Base-by-base conservation (phyloP, 1,140 invertebrate species). In the Ostrea denselamellosa region DNA sequence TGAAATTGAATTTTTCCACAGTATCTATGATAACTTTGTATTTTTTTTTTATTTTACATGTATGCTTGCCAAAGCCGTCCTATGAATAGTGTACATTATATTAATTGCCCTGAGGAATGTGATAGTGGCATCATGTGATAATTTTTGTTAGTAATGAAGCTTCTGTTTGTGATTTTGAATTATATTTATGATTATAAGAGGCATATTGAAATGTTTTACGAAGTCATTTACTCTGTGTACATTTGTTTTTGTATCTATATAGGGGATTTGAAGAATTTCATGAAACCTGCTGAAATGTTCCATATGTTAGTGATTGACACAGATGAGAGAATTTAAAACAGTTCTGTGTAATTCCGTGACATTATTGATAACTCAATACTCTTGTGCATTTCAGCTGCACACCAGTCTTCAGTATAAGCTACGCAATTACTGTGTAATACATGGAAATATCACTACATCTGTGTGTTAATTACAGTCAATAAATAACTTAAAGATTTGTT, bases 41-140 rank as follows among this genome's bases (percentile, higher is more conserved):
- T 14, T 62, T 62, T n/a, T 62, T 62, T 62, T 62, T 62, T 62
- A 12, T 19, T 77, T 7, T 77, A 34, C 25, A 77, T 28, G 25
- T 77, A 8, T 28, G 28, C 28, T 34, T 77, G 25, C 56, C 56
- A 19, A 62, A 68, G 28, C 68, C 68, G 68, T 77, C 68, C 68
- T 14, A 14, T 5, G n/a, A 44, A 44, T 44, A 44, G 34, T 44
- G 34, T 44, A 44, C 17, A n/a, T 28, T 10, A 2, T 34, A 10
- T 77, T 34, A 4, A 77, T 14, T 44, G 68, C 68, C 68, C 17
- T 34, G 3, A 77, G 28, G 68, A 77, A 28, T 77, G 68, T 77
- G 68, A 77, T 77, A 77, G 10, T 28, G 68, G 68, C 68, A 28
- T 34, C 25, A 77, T 77, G 68, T 77, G 68, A 77, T 77, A 77